Evolutionary conservation across 2,888 invertebrate species (phyloP).

Genomic region (Hirtodrosophila cameraria): DNA sequence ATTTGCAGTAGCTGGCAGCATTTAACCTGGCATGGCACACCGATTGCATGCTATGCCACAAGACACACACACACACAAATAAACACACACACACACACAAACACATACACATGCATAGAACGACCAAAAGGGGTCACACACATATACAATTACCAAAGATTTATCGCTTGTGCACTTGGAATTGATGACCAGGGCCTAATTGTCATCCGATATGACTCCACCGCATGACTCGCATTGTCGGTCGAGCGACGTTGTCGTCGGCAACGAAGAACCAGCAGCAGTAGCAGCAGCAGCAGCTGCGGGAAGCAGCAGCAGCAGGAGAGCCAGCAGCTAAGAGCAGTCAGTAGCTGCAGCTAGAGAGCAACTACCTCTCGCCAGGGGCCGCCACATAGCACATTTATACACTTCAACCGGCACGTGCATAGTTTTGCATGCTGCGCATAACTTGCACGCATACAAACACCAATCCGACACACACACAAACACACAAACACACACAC

Average conservation of each 20-base stretch:
- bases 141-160: constrained; percentile 77
- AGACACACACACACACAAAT: background rate
- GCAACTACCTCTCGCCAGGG: constrained; percentile 53
- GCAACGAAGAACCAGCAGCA: background rate
- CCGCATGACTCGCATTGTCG: constrained; percentile 80
- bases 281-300: constrained; percentile 3
- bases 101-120: constrained; percentile 1
- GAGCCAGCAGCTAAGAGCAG: constrained; percentile 9
- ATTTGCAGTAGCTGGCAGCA: constrained; percentile 55
- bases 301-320: background rate
- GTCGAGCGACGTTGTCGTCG: constrained; percentile 53
- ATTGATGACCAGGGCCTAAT: constrained; percentile 80
- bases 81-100: constrained; percentile 8
- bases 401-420: constrained; percentile 78
- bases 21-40: constrained; percentile 55
- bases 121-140: constrained; percentile 15
- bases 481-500: constrained; percentile 15
- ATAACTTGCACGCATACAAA: constrained; percentile 63
- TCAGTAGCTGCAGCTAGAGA: constrained; percentile 9
- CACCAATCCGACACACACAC: constrained; percentile 1
- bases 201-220: constrained; percentile 79
- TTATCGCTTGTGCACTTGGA: constrained; percentile 80
- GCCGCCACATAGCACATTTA: constrained; percentile 72
- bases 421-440: constrained; percentile 80
- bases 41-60: background rate